These are phyloP conservation scores for Hippotragus niger DNA, from an alignment of 2,113 vertebrate species.

Conservation along the genomic window DNA sequence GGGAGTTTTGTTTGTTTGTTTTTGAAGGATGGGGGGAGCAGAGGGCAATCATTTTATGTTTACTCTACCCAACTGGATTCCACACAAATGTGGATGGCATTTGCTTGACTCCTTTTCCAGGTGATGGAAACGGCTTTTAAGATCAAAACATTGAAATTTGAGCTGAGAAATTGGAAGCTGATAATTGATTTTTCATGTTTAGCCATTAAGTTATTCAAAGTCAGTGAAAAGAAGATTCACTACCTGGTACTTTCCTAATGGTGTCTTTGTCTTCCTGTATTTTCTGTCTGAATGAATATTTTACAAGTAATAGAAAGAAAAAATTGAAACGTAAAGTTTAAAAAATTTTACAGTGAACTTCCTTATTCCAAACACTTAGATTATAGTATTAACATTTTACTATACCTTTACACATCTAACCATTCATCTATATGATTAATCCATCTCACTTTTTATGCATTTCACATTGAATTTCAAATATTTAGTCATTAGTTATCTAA, in stretches of 20 bases:
- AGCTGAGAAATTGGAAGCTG: neutral
- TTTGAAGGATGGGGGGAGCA: neutral
- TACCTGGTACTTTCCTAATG: neutral
- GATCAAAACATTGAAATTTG: neutral
- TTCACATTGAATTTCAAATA: neutral
- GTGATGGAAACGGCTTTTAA: neutral
- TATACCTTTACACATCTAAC: neutral
- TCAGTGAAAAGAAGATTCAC: neutral
- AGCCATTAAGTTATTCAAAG: neutral
- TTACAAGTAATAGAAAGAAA: neutral
- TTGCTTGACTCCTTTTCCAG: neutral
- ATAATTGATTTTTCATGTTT: neutral
- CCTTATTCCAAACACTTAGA: neutral
- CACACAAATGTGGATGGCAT: neutral
- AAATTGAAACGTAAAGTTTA: neutral
- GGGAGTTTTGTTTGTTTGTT: neutral
- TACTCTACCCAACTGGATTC: neutral
- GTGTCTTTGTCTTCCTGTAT: neutral
- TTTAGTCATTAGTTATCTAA: neutral
- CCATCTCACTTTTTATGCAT: neutral
- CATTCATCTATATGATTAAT: neutral
- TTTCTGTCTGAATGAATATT: conserved; percentile 16
- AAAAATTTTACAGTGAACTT: neutral
- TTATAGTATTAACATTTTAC: neutral
- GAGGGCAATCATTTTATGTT: neutral